A percentile compares a stretch with the other conserved stretches of the same genome.
Conservation (phyloP, 2,888 invertebrate genomes). For the Thymelicus acteon region DNA sequence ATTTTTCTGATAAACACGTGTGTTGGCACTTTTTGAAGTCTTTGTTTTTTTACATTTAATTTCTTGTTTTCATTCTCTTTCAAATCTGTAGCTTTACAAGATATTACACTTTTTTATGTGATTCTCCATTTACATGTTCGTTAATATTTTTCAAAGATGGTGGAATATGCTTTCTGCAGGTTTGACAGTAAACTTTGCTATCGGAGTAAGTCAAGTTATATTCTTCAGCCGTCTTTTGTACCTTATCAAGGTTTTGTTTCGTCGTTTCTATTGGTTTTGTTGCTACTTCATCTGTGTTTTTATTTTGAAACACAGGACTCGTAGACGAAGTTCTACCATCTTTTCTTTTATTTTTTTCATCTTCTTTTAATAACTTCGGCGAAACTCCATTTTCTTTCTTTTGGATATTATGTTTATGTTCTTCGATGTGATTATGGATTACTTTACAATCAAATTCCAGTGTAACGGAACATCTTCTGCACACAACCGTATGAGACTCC, state of each 20-base stretch:
- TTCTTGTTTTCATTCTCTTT: slow-evolving; percentile 41
- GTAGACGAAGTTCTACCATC: background rate
- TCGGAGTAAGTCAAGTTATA: background rate
- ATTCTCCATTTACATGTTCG: background rate
- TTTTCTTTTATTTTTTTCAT: background rate
- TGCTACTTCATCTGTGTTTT: background rate
- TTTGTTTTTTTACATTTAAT: slow-evolving; percentile 43
- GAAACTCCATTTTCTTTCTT: slow-evolving; percentile 20
- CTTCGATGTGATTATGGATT: slow-evolving; percentile 49
- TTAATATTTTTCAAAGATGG: background rate
- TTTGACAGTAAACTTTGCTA: background rate
- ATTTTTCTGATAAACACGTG: slow-evolving; percentile 40
- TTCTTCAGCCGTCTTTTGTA: background rate
- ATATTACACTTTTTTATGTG: background rate
- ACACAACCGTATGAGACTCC: slow-evolving; percentile 46
- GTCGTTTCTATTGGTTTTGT: background rate
- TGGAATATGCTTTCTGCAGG: background rate
- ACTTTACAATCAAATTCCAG: slow-evolving; percentile 45
- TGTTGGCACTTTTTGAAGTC: slow-evolving; percentile 34
- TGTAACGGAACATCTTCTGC: slow-evolving; percentile 49
- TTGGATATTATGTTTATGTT: slow-evolving; percentile 46
- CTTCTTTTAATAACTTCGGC: background rate
- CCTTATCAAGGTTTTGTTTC: background rate
- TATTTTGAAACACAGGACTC: background rate
- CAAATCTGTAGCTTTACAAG: background rate